phyloP scores from a whole-genome alignment of 2,888 invertebrate genomes.

The Muschampia plurimacula region DNA sequence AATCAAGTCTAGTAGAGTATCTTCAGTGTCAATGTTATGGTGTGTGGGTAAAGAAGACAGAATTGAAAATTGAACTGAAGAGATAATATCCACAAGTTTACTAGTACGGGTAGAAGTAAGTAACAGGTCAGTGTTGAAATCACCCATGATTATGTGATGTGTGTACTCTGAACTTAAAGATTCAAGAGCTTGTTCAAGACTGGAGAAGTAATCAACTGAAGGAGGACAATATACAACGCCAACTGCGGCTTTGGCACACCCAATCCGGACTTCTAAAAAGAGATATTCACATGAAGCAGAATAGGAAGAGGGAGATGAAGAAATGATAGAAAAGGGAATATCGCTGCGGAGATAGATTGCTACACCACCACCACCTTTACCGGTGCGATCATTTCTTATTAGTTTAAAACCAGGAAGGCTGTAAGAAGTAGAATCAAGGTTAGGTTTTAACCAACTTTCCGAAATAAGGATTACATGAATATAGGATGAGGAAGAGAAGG shows the following conservation, averaged over 20 bases:
- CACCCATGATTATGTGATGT: constrained; percentile 12
- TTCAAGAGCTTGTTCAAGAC: constrained; percentile 1
- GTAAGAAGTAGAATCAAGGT: neutral
- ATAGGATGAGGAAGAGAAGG: neutral
- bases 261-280: neutral
- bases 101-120: neutral
- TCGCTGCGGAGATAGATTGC: constrained; percentile 13
- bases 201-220: constrained; percentile 5
- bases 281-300: neutral
- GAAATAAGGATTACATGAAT: constrained; percentile 6
- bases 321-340: neutral
- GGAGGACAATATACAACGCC: constrained; percentile 14
- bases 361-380: neutral
- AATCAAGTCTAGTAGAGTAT: neutral
- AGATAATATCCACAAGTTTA: neutral
- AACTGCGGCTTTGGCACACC: constrained; percentile 1
- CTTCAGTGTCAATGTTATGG: neutral
- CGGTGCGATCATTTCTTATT: neutral
- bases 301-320: neutral
- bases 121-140: neutral
- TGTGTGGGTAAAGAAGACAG: constrained; percentile 11
- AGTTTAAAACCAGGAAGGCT: constrained; percentile 1
- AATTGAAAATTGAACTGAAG: neutral
- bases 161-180: neutral
- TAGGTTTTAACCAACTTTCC: constrained; percentile 12